Evolutionary conservation across 2,888 invertebrate species (phyloP).

Genomic region (Diachrysia chrysitis): DNA sequence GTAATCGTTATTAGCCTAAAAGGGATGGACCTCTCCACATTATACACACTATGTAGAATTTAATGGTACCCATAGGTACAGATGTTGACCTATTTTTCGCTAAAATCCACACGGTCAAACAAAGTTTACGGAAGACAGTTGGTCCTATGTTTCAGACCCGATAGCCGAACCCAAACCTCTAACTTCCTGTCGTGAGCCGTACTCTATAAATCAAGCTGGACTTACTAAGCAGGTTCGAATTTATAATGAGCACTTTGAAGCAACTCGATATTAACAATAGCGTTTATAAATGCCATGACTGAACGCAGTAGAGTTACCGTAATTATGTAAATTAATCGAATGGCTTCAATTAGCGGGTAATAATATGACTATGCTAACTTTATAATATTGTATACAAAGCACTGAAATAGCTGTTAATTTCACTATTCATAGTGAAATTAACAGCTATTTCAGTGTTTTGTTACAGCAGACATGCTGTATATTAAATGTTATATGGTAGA

Average conservation of each 20-base stretch:
- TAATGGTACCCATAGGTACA: constrained; percentile 1
- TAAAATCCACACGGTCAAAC: constrained; percentile 18
- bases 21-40: background rate
- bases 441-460: constrained; percentile 10
- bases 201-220: constrained; percentile 27
- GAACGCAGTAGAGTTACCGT: constrained; percentile 14
- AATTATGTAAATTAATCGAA: constrained; percentile 39
- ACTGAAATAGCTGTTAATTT: too few relatives aligned
- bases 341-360: constrained; percentile 26
- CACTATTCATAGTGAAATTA: constrained; percentile 7
- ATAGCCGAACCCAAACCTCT: constrained; percentile 31
- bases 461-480: constrained; percentile 22
- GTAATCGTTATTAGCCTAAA: constrained; percentile 1
- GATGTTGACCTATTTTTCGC: background rate
- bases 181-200: constrained; percentile 24
- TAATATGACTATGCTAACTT: background rate
- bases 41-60: background rate
- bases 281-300: constrained; percentile 20
- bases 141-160: constrained; percentile 25
- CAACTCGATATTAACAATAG: constrained; percentile 17
- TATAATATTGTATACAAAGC: background rate
- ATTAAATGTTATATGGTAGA: constrained; percentile 25
- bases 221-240: constrained; percentile 14
- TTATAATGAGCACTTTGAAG: constrained; percentile 30
- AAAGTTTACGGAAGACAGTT: constrained; percentile 28